A percentile compares a stretch with the other conserved stretches of the same genome.
These are phyloP conservation scores for Oegoconia quadripuncta DNA, from an alignment of 2,888 invertebrate genomes.

Conservation along the genomic window DNA sequence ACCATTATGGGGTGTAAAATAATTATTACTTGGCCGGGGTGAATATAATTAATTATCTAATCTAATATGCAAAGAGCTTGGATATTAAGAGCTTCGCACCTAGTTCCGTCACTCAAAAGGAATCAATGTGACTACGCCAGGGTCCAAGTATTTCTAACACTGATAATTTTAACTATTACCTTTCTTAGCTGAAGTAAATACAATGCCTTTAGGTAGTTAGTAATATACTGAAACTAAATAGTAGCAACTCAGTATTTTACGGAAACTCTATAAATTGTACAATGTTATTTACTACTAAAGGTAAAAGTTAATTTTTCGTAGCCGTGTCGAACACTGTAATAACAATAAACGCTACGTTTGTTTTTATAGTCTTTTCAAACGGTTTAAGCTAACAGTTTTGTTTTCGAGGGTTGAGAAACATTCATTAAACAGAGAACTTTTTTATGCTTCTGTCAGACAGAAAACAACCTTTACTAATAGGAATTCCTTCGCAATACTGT, in stretches of 20 bases:
- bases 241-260: background rate
- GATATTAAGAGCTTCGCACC: too few species aligned
- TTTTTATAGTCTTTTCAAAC: conserved; percentile 56
- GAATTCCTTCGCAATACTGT: conserved; percentile 63
- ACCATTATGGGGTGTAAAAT: background rate
- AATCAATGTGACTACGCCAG: too few species aligned
- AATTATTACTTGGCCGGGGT: too few species aligned
- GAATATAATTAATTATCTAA: too few species aligned
- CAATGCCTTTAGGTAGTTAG: background rate
- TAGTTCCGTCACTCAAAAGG: too few species aligned
- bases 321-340: conserved; percentile 39
- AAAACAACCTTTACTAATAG: conserved; percentile 69
- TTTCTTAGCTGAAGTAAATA: too few species aligned
- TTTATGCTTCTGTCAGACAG: conserved; percentile 65
- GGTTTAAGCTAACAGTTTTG: conserved; percentile 56
- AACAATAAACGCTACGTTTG: conserved; percentile 49
- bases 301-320: conserved; percentile 41
- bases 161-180: too few species aligned
- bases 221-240: background rate
- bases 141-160: too few species aligned
- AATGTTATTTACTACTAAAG: conserved; percentile 12
- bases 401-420: conserved; percentile 53
- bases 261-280: conserved; percentile 9
- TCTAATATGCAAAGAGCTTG: too few species aligned
- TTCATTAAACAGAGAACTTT: conserved; percentile 64